Percentiles rank a stretch among this genome's conserved stretches.
phyloP scores from a whole-genome alignment of 2,113 vertebrate genomes.

The Gadus macrocephalus region DNA sequence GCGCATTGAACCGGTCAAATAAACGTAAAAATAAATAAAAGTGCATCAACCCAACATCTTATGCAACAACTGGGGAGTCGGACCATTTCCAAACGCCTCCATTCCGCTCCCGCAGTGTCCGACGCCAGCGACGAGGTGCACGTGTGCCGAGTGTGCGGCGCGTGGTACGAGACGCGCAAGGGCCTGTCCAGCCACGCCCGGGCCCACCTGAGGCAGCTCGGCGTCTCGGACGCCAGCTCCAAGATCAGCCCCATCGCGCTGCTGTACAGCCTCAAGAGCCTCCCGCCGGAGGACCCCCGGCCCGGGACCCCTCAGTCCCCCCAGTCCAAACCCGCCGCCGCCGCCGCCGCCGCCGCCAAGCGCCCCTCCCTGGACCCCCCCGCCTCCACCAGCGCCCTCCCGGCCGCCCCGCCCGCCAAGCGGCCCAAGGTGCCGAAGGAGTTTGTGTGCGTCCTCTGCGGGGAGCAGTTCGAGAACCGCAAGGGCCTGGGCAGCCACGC shows the following conservation, averaged over 20 bases:
- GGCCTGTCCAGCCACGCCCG: constrained; percentile 83
- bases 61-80: too few relatives aligned
- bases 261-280: constrained; percentile 81
- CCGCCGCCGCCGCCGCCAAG: constrained; percentile 54
- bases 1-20: not conserved
- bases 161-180: constrained; percentile 88
- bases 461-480: constrained; percentile 75
- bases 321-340: constrained; percentile 26
- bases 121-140: constrained; percentile 73
- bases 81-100: too few relatives aligned
- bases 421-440: constrained; percentile 57
- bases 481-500: constrained; percentile 76
- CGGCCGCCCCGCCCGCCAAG: constrained; percentile 52
- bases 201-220: constrained; percentile 84
- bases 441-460: constrained; percentile 62
- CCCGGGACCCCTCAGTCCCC: constrained; percentile 37
- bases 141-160: constrained; percentile 86
- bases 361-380: constrained; percentile 43
- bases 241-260: constrained; percentile 81
- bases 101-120: constrained; percentile 61
- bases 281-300: constrained; percentile 57
- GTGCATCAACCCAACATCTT: too few relatives aligned
- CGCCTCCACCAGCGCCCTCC: constrained; percentile 32
- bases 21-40: not conserved
- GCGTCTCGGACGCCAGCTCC: constrained; percentile 73